These are phyloP conservation scores for Spongilla lacustris DNA, from an alignment of 37 sponge, comb jelly and placozoan species.

Conservation along the genomic window DNA sequence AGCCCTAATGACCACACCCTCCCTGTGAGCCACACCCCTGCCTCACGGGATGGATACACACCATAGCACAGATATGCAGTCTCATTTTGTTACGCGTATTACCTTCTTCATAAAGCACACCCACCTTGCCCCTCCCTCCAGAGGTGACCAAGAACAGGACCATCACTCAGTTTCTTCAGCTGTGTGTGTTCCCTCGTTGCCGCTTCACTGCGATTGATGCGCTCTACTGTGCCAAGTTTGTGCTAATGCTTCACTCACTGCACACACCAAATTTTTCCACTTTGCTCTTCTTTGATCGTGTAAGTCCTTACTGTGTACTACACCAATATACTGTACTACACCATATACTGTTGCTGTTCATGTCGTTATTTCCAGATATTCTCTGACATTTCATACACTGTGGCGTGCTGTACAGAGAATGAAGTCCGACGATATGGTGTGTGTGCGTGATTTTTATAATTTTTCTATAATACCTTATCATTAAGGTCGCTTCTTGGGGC, in stretches of 20 bases:
- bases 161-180: slow-evolving; percentile 94
- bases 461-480: background rate
- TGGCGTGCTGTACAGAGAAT: slow-evolving; percentile 96
- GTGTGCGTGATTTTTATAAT: background rate
- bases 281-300: slow-evolving; percentile 94
- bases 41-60: background rate
- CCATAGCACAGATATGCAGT: no score
- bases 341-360: no score
- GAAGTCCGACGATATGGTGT: slow-evolving; percentile 94
- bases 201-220: slow-evolving; percentile 93
- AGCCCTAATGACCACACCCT: background rate
- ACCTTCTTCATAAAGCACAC: no score
- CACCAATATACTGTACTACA: background rate
- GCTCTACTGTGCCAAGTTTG: slow-evolving; percentile 94
- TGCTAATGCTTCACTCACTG: slow-evolving; percentile 77
- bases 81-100: no score
- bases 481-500: slow-evolving; percentile 84
- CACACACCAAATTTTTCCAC: slow-evolving; percentile 96
- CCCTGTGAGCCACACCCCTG: background rate
- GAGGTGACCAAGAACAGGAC: slow-evolving; percentile 78
- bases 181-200: slow-evolving; percentile 94
- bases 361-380: slow-evolving; percentile 64
- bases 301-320: slow-evolving; percentile 18
- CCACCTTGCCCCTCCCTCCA: slow-evolving; percentile 4
- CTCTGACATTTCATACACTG: slow-evolving; percentile 93